Evolutionary conservation across 2,113 vertebrate genomes (phyloP).

Genomic region (Carassius carassius): DNA sequence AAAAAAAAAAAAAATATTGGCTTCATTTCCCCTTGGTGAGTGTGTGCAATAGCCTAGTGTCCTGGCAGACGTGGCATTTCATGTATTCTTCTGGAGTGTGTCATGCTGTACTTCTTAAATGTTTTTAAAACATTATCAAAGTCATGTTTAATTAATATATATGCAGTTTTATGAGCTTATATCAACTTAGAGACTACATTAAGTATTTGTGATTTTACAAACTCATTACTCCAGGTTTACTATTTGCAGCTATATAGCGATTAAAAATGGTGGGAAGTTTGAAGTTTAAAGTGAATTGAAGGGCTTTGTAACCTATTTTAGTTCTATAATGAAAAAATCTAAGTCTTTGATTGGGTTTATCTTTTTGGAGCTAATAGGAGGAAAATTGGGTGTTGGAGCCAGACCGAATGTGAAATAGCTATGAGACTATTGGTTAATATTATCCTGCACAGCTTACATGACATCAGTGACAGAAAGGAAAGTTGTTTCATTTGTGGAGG

Average conservation of each 20-base stretch:
- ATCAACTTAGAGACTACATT: background rate
- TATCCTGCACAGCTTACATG: background rate
- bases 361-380: background rate
- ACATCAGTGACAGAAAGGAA: background rate
- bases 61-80: background rate
- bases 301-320: background rate
- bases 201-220: background rate
- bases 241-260: background rate
- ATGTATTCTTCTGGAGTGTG: background rate
- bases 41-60: background rate
- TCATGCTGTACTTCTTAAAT: background rate
- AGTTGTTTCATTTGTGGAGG: background rate
- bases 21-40: background rate
- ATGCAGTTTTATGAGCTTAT: background rate
- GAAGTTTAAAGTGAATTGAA: background rate
- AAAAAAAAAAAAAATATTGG: rapidly evolving
- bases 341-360: background rate
- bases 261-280: no score
- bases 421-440: background rate
- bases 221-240: background rate
- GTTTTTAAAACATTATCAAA: background rate
- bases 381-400: background rate
- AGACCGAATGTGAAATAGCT: background rate
- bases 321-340: background rate
- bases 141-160: background rate